Conservation (phyloP, 2,113 vertebrate species). For the Galeopterus variegatus region DNA sequence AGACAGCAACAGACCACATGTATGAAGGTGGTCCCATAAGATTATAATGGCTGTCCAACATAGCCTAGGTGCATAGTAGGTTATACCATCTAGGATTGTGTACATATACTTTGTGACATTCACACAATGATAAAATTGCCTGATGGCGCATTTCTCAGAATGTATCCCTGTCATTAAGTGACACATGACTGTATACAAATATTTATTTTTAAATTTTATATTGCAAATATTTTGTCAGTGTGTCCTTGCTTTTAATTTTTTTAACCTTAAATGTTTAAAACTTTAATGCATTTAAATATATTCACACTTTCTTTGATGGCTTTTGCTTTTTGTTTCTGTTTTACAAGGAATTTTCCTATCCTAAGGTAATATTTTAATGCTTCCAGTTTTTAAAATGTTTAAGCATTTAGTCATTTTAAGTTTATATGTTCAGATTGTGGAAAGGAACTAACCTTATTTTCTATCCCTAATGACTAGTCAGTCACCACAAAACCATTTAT, state of each 20-base stretch:
- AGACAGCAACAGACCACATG: too few relatives aligned
- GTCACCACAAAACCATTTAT: not conserved
- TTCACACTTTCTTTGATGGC: not conserved
- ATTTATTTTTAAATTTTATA: not conserved
- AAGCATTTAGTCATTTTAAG: not conserved
- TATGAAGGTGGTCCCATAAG: too few relatives aligned
- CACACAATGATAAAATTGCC: too few relatives aligned
- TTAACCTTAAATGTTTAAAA: not conserved
- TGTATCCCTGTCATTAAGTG: too few relatives aligned
- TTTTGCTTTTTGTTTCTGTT: not conserved
- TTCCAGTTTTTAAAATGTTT: not conserved
- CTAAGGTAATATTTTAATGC: constrained; percentile 12
- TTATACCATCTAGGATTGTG: too few relatives aligned
- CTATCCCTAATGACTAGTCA: not conserved
- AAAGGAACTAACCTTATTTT: not conserved
- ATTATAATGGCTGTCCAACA: too few relatives aligned
- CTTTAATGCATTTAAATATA: not conserved
- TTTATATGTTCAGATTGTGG: not conserved
- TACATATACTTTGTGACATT: too few relatives aligned
- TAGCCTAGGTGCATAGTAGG: too few relatives aligned
- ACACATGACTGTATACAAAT: too few relatives aligned
- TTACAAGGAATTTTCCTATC: not conserved
- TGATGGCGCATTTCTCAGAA: too few relatives aligned
- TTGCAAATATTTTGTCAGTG: not conserved
- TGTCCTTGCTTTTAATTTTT: not conserved